Evolutionary conservation across 2,888 invertebrate genomes (phyloP), one percentile per base, ranked within the genome.

Genomic region (Tetragonisca angustula): DNA sequence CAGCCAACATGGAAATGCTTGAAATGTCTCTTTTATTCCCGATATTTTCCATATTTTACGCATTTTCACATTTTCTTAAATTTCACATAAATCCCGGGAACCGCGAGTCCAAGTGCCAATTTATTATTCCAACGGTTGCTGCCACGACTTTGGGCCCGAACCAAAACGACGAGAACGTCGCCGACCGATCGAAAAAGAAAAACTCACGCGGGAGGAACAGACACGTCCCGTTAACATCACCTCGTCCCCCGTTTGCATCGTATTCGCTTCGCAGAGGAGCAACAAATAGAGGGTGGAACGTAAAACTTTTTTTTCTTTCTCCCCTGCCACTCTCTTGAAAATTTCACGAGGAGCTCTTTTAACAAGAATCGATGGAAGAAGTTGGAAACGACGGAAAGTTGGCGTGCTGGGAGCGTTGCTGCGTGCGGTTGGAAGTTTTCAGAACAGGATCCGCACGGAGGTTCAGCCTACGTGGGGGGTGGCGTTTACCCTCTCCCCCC

Each of bases 361-460:
- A 81, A 81, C 75, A 62, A 64, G 82, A 70, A 75, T 65, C 81
- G 81, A 82, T 81, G 52, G 52, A 59, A 75, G 59, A 64, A 82
- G 43, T 72, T 80, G n/a, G 27, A 27, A 56, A 67, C 73, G 81
- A 72, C 24, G 32, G 27, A 32, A 81, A 75, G 52, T 75, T 70
- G 21, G 49, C 61, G 54, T 54, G 54, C 52, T 68, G 19, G 21
- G 19, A 36, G 19, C 75, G 75, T 24, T 21, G 17, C 68, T 61
- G 61, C 81, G 73, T 69, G 67, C 73, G 69, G 32, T 70, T 69
- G 11, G 50, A 81, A 82, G 67, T 80, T 82, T 27, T 70, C 54
- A 54, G 43, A 70, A 81, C 74, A 81, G 74, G 81, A 64, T 36
- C 54, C 50, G 36, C 54, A n/a, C 61, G 59, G 2, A 19, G 54